Base-by-base conservation (phyloP, 2,888 invertebrate species). In the Leptopterna dolabrata region DNA sequence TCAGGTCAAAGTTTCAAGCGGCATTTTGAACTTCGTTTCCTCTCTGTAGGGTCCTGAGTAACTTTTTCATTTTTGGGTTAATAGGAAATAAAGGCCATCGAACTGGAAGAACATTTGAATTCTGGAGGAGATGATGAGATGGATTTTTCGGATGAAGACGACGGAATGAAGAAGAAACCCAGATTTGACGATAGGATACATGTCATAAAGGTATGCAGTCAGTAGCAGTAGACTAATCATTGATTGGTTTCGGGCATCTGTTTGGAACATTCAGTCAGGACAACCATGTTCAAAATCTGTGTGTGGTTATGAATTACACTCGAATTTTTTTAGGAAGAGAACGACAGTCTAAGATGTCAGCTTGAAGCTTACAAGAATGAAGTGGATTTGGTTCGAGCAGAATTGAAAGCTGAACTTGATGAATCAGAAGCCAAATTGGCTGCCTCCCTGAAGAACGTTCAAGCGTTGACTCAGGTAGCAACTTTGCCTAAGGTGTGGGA, bases 361-460 rank as follows among this genome's bases (percentile, higher is more conserved):
- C 92, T 98, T 90, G 98, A 98, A 92, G 98, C 98, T 0, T 97
- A 97, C 91, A 97, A 97, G 92, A 98, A 98, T 92, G 98, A 98
- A 93, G 96, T 97, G 81, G 97, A 97, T 90, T 93, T 98, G 51
- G 94, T 97, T 30, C 96, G 97, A 91, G 94, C 95, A 36, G 98
- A 98, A 91, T 94, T 95, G 76, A 95, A 95, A 91, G 94, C 95
- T 86, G 96, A 96, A 90, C 93, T 96, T 90, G 96, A 97, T 88
- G 95, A 95, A 88, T 97, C 97, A 91, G 97, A 97, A 27, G 96
- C 96, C 90, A 97, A 97, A 92, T 94, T 97, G 89, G 95, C 95
- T 91, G 93, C 94, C 91, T 91, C 95, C 70, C 93, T 94, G 93
- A 94, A 94, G 88, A 94, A 94, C 89, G 91, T 91, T 19, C 19